A percentile compares a stretch with the other conserved stretches of the same genome.
phyloP scores from a whole-genome alignment of 2,113 vertebrate species.

The Plectropomus leopardus region DNA sequence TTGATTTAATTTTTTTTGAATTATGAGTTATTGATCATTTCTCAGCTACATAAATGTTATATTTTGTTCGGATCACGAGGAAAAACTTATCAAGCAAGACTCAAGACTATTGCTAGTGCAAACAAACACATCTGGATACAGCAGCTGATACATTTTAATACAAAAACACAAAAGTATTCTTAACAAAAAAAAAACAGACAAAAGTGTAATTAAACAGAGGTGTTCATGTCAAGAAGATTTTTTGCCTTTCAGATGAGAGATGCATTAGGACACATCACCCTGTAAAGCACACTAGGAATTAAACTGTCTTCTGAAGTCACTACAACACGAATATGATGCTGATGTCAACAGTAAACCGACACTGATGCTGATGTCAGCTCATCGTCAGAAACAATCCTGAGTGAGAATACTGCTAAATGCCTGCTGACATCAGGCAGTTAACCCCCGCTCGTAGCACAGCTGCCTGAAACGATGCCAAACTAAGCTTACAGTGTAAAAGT shows the following conservation, averaged over 20 bases:
- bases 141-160: conserved; percentile 49
- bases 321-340: conserved; percentile 35
- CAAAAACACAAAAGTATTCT: conserved; percentile 38
- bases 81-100: not conserved
- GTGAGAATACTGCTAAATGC: conserved; percentile 19
- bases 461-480: conserved; percentile 30
- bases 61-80: not conserved
- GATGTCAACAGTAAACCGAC: conserved; percentile 49
- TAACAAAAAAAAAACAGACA: not conserved
- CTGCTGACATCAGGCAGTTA: conserved; percentile 31
- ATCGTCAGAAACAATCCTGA: conserved; percentile 31
- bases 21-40: too few species aligned
- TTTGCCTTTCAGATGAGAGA: conserved; percentile 27
- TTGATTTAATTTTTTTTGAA: too few species aligned
- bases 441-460: conserved; percentile 1
- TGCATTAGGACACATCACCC: conserved; percentile 11
- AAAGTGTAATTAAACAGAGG: conserved; percentile 28
- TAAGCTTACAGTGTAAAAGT: conserved; percentile 44
- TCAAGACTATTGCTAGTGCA: not conserved
- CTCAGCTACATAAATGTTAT: not conserved
- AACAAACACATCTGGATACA: conserved; percentile 1
- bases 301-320: conserved; percentile 45
- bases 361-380: conserved; percentile 53
- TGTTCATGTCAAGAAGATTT: not conserved
- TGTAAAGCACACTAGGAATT: conserved; percentile 12